Base-by-base conservation (phyloP, 2,888 invertebrate genomes). In the Entomobrya proxima region DNA sequence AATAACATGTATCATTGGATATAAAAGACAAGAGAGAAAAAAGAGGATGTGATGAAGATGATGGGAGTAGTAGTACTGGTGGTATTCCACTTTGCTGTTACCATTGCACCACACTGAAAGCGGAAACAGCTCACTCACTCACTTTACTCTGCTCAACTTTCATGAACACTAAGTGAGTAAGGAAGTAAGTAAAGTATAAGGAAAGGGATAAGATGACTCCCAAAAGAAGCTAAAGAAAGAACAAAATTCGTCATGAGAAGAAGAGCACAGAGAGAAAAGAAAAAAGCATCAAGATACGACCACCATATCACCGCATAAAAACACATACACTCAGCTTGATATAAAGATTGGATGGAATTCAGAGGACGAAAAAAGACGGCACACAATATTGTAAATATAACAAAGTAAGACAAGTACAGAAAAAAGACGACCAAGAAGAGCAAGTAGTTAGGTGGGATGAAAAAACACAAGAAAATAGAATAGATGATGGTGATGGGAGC, bases 321-420 rank as follows among this genome's bases (percentile, higher is more conserved):
- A 37, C 67, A 44, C 9, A 44, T n/a, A n/a, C n/a, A n/a, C n/a
- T n/a, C 44, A 47, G 30, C 47, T 30, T 30, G 27, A 24, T 69
- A 69, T 30, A n/a, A 13, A 61, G n/a, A 40, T 24, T 40, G 30
- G 24, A 67, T 24, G 24, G 40, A 3, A n/a, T 9, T 35, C n/a
- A 37, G 76, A 24, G 40, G 76, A 58, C 6, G 18, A 55, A 13
- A 9, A 13, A 55, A 18, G 55, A 15, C 40, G n/a, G 24, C 27
- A 72, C 35, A 52, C 32, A 80, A 80, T 50, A 64, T 75, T 82
- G 75, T 76, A 82, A 76, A 82, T 64, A 75, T 82, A 82, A 75
- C 75, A 64, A 61, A 61, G 67, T 50, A 50, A 82, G 82, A 82
- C 82, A 76, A 82, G 37, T 21, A 47, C 7, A 67, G 32, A 37